Evolutionary conservation across 2,113 vertebrate genomes (phyloP), one percentile per base, ranked within the genome.

Genomic region (Lamprotornis superbus): DNA sequence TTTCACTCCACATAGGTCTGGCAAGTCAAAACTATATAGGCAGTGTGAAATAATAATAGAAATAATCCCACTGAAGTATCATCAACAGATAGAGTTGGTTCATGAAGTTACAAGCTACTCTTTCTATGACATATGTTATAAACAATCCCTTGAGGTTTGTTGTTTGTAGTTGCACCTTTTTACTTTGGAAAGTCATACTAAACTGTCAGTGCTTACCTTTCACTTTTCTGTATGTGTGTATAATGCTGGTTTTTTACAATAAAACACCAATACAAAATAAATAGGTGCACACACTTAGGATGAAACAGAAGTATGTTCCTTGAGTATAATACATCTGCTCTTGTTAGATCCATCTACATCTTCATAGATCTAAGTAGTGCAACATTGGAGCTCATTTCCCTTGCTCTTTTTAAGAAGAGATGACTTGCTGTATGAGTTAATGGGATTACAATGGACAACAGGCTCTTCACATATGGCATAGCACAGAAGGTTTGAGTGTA

Each of bases 381-480:
- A 91, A 50, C 87, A 88, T 0, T 85, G 84, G 50, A 93, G 68
- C 47, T 87, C 90, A 83, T 63, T 94, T 95, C 63, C 61, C 55
- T 87, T 91, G 65, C 74, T 87, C 73, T 82, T 96, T 89, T 87
- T 85, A 95, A 93, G 83, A 82, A 91, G 89, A 69, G 57, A 76
- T 95, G 64, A 20, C 56, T 91, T 94, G 73, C 83, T 87, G 9
- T 93, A 5, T 95, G 85, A 75, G 67, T 95, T 92, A 88, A 92
- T 90, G 90, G 71, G 76, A 89, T 90, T 95, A 74, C 85, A 96
- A 93, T 83, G 79, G 91, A 81, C 79, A 88, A 65, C 80, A 92
- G 68, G 83, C 80, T 90, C 83, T 87, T 94, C 88, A 89, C 71
- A 67, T 90, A 67, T 0, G 0, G 68, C 64, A 83, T 93, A 76